Base-by-base conservation (phyloP, 2,888 invertebrate genomes). In the Rapana venosa region DNA sequence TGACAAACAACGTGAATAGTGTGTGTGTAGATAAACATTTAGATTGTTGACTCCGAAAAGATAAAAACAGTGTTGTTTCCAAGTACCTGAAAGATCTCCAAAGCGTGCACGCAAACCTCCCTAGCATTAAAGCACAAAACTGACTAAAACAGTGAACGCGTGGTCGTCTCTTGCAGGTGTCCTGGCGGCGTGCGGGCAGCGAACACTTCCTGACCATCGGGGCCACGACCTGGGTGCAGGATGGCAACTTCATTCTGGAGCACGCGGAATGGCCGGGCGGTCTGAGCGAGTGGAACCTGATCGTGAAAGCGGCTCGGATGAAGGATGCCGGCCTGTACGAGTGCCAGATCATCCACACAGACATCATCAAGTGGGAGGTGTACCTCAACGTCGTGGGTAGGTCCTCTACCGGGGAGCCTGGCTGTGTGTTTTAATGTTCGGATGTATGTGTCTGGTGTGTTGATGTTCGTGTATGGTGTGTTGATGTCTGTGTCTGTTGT, bases 171-270 rank as follows among this genome's bases (percentile, higher is more conserved):
- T 66, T 89, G 17, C 91, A 92, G 92, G 91, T 92, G 30, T 91
- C 92, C 2, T 92, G 92, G 92, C 87, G 90, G 32, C 90, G 91
- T 35, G 26, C 91, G 87, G 91, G 91, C 26, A 70, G 74, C 5
- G 92, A 91, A n/a, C 91, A 91, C 87, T 91, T 92, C 70, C 88
- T 92, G 74, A 92, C 92, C 30, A 92, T 92, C 56, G 92, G 92
- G 22, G 90, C 90, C 13, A 83, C 88, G 8, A 90, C 90, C 22
- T 92, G 92, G 92, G 92, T 91, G 26, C 90, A 90, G 79, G 91
- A 92, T 90, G 20, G 88, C 66, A 91, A 92, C 87, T 87, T 92
- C 22, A 77, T 85, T n/a, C 79, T 92, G 35, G 91, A 89, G n/a
- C 90, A 92, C 90, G 83, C 89, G 61, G 87, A 87, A n/a, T 90